Conservation (phyloP, 1,140 invertebrate genomes). For the Drosophila pandora region DNA sequence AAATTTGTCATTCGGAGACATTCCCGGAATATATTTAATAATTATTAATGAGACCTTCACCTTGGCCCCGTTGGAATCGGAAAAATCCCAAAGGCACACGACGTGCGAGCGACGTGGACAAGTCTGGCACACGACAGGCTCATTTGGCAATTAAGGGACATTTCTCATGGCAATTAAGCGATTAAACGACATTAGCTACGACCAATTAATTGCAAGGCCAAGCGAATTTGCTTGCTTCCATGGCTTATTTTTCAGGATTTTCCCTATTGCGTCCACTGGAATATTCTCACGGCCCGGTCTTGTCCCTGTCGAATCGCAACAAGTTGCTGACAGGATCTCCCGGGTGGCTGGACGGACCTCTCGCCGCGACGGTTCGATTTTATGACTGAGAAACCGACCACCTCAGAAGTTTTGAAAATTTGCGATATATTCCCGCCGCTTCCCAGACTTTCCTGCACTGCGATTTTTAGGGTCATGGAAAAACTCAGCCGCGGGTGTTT, state of each 20-base stretch:
- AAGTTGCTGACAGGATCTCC: conserved; percentile 34
- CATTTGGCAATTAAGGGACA: conserved; percentile 8
- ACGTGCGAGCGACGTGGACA: conserved; percentile 4
- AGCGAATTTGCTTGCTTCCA: conserved; percentile 7
- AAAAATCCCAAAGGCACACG: conserved; percentile 60
- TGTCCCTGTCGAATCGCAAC: conserved; percentile 38
- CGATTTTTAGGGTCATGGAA: conserved; percentile 34
- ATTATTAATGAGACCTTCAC: conserved; percentile 44
- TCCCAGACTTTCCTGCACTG: conserved; percentile 25
- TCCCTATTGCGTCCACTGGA: conserved; percentile 11
- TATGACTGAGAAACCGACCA: conserved; percentile 72
- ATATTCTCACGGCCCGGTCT: conserved; percentile 55
- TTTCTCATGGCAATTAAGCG: conserved; percentile 65
- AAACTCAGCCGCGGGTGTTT: conserved; percentile 53
- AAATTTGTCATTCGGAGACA: background rate
- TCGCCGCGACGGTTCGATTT: conserved; percentile 33
- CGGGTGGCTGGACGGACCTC: conserved; percentile 8
- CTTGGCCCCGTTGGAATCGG: conserved; percentile 6
- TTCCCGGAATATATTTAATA: conserved; percentile 39
- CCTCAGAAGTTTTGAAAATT: conserved; percentile 66
- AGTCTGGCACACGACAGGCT: conserved; percentile 66
- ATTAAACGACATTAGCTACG: conserved; percentile 74
- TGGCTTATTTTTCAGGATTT: conserved; percentile 22
- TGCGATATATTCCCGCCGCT: conserved; percentile 15
- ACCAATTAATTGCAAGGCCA: conserved; percentile 63